Evolutionary conservation across 53 echinoderm and acorn worm species (phyloP).

Genomic region (Glandiceps talaboti): DNA sequence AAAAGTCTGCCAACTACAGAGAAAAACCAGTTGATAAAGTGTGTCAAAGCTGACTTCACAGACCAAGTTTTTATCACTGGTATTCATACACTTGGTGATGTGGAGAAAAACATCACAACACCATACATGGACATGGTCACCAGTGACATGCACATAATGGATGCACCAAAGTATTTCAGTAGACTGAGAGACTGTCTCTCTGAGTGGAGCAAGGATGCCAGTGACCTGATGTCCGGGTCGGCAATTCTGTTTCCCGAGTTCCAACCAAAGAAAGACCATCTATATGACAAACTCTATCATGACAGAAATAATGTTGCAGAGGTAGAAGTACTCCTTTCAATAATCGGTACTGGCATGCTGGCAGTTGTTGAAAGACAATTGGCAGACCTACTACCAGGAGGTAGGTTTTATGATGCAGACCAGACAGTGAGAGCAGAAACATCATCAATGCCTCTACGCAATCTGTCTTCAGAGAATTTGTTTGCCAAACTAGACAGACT

Average conservation of each 20-base stretch:
- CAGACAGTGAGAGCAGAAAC: slow-evolving; percentile 18
- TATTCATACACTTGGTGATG: slow-evolving; percentile 7
- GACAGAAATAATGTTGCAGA: not conserved
- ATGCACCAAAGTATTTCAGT: not conserved
- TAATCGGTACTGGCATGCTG: slow-evolving; percentile 2
- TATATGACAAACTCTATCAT: slow-evolving; percentile 2
- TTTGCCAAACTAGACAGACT: slow-evolving; percentile 28
- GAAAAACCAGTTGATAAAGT: slow-evolving; percentile 10
- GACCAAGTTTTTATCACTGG: slow-evolving; percentile 9
- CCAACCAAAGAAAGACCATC: slow-evolving; percentile 8
- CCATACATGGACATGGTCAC: slow-evolving; percentile 12
- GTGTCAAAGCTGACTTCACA: slow-evolving; percentile 9
- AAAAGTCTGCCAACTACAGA: no score
- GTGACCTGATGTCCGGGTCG: slow-evolving; percentile 3
- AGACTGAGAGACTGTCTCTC: not conserved
- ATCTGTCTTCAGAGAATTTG: slow-evolving; percentile 24
- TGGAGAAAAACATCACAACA: slow-evolving; percentile 12
- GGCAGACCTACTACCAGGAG: slow-evolving; percentile 31
- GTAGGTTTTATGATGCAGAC: slow-evolving; percentile 23
- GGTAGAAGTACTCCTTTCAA: slow-evolving; percentile 2
- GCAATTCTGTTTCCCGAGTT: slow-evolving; percentile 18
- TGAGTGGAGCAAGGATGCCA: slow-evolving; percentile 14
- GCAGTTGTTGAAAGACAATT: slow-evolving; percentile 21
- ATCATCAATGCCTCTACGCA: slow-evolving; percentile 20
- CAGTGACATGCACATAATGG: not conserved